Evolutionary conservation across 2,113 vertebrate genomes (phyloP).

Genomic region (Mellivora capensis): DNA sequence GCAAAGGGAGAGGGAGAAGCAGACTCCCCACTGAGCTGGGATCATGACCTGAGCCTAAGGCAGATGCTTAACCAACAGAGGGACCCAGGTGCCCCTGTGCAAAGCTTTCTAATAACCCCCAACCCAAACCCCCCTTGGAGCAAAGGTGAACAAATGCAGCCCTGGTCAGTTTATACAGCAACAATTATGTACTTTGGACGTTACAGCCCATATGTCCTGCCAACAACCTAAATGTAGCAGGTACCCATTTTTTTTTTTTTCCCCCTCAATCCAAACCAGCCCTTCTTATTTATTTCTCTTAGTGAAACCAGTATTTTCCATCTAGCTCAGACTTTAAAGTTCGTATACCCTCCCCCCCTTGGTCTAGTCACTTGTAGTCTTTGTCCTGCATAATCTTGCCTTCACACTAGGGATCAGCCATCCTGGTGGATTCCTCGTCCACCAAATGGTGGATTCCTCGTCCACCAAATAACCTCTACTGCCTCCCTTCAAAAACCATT

Average conservation of each 20-base stretch:
- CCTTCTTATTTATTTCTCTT: neutral
- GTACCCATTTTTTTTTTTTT: neutral
- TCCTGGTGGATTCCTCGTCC: neutral
- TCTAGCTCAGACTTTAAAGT: neutral
- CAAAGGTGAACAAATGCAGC: neutral
- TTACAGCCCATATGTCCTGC: neutral
- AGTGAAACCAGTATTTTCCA: neutral
- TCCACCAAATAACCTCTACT: neutral
- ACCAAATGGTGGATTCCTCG: neutral
- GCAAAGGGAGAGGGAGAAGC: neutral
- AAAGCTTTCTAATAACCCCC: neutral
- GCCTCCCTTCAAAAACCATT: conserved; percentile 27
- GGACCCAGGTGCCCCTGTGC: neutral
- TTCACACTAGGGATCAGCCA: neutral
- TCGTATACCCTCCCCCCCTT: neutral
- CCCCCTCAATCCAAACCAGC: neutral
- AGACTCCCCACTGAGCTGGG: neutral
- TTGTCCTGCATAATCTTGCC: neutral
- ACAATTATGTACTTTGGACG: neutral
- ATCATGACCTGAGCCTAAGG: neutral
- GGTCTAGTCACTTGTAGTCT: neutral
- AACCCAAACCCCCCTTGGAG: neutral
- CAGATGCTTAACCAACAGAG: neutral
- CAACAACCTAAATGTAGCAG: neutral
- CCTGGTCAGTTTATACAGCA: neutral